Evolutionary conservation across 2,113 vertebrate species (phyloP).

Genomic region (Tetrax tetrax): DNA sequence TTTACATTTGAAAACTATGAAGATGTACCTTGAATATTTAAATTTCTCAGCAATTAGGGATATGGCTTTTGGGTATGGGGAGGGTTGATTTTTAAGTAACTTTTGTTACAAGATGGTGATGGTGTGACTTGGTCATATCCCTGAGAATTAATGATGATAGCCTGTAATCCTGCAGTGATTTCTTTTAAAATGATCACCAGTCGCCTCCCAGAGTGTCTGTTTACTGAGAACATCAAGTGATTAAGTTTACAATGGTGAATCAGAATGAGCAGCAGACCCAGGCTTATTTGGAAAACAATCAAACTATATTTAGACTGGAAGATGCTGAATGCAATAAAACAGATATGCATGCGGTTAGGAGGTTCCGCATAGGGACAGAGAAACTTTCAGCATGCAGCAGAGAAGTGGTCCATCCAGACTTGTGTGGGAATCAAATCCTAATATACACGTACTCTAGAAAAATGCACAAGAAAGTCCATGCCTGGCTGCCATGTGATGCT

Average conservation of each 20-base stretch:
- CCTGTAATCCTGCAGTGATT: background rate
- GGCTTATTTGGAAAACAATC: slow-evolving; percentile 15
- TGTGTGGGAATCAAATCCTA: background rate
- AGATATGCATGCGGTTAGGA: background rate
- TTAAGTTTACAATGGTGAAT: slow-evolving; percentile 29
- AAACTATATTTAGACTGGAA: slow-evolving; percentile 6
- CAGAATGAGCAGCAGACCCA: slow-evolving; percentile 12
- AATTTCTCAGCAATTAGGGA: background rate
- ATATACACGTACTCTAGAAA: background rate
- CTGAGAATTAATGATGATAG: background rate
- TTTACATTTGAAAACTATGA: background rate
- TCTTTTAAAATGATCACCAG: background rate
- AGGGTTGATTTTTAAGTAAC: background rate
- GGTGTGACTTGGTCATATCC: background rate
- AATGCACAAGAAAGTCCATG: background rate
- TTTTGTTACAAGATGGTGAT: background rate
- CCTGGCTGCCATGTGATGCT: background rate
- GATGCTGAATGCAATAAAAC: background rate
- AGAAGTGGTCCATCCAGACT: background rate
- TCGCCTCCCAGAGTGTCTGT: slow-evolving; percentile 1
- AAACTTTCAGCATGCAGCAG: background rate
- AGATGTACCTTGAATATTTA: background rate
- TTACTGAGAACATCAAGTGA: slow-evolving; percentile 46
- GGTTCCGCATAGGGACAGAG: background rate
- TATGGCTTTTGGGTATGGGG: background rate